Evolutionary conservation across 2,797 vertebrate genomes (phyloP).

Genomic region (Smutsia temminckii): DNA sequence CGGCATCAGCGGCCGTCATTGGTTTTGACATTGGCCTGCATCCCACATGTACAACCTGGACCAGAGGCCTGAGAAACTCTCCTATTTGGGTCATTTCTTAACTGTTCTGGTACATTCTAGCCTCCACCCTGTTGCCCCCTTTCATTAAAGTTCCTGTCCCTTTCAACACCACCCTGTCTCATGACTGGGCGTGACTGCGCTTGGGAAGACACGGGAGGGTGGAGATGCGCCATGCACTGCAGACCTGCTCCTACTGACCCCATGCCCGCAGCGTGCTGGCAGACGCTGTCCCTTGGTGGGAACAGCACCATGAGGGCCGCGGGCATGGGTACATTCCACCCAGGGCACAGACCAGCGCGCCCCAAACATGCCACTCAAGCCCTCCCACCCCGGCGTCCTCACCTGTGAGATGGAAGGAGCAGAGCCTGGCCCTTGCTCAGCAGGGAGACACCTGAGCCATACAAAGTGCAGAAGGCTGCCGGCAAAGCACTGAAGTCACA

Average conservation of each 20-base stretch:
- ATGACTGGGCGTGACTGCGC: accelerated
- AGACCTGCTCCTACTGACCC: background rate
- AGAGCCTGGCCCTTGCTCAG: background rate
- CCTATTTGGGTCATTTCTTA: no score
- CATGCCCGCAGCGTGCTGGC: accelerated
- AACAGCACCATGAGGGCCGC: background rate
- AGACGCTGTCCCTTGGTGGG: accelerated
- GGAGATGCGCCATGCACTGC: accelerated
- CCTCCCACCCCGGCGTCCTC: background rate
- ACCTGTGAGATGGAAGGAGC: accelerated
- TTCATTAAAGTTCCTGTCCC: no score
- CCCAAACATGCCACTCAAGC: background rate
- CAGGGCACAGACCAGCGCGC: accelerated
- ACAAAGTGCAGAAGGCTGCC: accelerated
- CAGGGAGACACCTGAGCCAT: background rate
- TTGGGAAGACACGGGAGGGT: background rate
- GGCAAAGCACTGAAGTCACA: no score
- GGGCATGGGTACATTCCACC: accelerated
- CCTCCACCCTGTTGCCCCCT: no score
- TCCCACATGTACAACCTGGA: no score
- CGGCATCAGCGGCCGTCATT: no score
- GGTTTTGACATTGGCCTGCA: no score
- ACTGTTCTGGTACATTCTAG: no score
- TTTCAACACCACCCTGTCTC: background rate
- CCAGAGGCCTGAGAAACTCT: no score